phyloP scores from a whole-genome alignment of 92 coral and sea anemone species.

The Bergia puertoricense region DNA sequence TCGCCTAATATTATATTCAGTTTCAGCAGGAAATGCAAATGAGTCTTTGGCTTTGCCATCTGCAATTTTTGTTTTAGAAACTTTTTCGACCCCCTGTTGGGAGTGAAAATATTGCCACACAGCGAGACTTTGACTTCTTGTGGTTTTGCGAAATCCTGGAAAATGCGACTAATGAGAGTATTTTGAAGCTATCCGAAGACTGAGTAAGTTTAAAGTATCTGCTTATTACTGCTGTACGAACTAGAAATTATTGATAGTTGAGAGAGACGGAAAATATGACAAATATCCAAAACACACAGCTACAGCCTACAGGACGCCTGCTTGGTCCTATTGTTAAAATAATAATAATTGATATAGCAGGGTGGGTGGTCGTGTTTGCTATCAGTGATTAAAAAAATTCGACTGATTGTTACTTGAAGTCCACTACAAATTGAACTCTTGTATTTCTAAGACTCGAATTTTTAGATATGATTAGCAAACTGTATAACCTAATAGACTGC shows the following conservation, averaged over 20 bases:
- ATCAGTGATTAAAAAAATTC: not conserved
- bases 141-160: not conserved
- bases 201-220: not conserved
- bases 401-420: constrained; percentile 1
- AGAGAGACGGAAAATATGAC: not conserved
- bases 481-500: not conserved
- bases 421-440: not conserved
- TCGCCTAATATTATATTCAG: not conserved
- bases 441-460: not conserved
- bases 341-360: not conserved
- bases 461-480: not conserved
- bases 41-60: constrained; percentile 13
- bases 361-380: not conserved
- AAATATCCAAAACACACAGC: not conserved
- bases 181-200: not conserved
- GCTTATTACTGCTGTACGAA: not conserved
- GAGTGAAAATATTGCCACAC: not conserved
- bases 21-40: constrained; percentile 9
- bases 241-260: not conserved
- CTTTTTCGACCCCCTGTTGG: constrained; percentile 25
- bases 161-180: not conserved
- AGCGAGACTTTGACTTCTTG: not conserved
- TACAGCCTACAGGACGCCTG: not conserved
- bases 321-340: not conserved
- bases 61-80: constrained; percentile 35